Evolutionary conservation across 2,888 invertebrate genomes (phyloP), one percentile per base, ranked within the genome.

Genomic region (Leptinotarsa peninsularis): DNA sequence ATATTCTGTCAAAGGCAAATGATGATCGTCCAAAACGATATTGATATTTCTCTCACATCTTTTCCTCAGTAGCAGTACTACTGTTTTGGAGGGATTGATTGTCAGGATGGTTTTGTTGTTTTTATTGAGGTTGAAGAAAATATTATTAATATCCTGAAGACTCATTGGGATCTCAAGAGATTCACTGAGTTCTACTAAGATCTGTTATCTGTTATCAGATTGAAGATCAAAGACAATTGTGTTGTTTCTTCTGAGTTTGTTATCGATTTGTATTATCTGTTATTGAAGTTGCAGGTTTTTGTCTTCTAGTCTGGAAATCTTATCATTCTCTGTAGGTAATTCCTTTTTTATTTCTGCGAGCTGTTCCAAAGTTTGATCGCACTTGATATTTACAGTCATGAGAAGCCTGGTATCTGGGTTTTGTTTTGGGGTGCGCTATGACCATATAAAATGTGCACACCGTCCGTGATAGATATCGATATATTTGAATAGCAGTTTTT

Each of bases 321-420:
- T 66, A 7, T 4, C 15, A 18, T 66, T 66, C n/a, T n/a, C 66
- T 27, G 27, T 43, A 23, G 27, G 5, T 33, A n/a, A 49, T 66
- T 43, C 66, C 33, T 66, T 27, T 23, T 23, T 23, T 14, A 66
- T 43, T 17, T 43, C 66, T n/a, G 27, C 3, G 7, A 66, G 43
- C 27, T 66, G 18, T 4, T 15, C 18, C 33, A 49, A 49, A 14
- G 66, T 43, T 43, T 27, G 27, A 17, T 66, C 66, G 18, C 66
- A 66, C 33, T 66, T 66, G 17, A 17, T 23, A 66, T 66, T 66
- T 4, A 66, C 66, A 10, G 23, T 33, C 66, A 66, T 66, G 27
- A 66, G 27, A 13, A 66, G 33, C 18, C 33, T 43, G 27, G 5
- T 27, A 27, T 27, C 4, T 27, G 27, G 4, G 27, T 27, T 3